Conservation (phyloP, 2,113 vertebrate species). For the Micronycteris hirsuta region DNA sequence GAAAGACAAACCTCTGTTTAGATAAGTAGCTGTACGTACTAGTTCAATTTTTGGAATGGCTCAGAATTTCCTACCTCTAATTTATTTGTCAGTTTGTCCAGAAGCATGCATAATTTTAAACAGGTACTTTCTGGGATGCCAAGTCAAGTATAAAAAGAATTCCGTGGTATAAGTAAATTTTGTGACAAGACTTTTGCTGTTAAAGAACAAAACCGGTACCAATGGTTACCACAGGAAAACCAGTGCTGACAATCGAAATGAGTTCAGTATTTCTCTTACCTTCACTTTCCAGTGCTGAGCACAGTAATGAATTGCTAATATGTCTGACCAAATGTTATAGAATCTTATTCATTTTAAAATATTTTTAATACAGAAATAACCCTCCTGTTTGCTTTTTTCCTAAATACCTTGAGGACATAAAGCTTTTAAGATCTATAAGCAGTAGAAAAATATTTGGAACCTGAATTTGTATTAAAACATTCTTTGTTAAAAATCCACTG, state of each 20-base stretch:
- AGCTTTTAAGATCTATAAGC: constrained; percentile 79
- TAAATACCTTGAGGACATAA: constrained; percentile 74
- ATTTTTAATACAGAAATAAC: constrained; percentile 46
- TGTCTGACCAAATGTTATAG: neutral
- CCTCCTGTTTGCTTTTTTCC: constrained; percentile 44
- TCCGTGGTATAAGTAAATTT: neutral
- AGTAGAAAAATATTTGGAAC: constrained; percentile 53
- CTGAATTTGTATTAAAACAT: constrained; percentile 62
- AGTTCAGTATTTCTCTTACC: constrained; percentile 69
- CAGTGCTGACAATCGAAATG: neutral
- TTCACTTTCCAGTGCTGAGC: constrained; percentile 36
- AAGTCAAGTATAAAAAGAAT: neutral
- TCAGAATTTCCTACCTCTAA: neutral
- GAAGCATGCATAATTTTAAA: neutral
- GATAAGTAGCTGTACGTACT: neutral
- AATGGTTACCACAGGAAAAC: neutral
- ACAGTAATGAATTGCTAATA: constrained; percentile 1
- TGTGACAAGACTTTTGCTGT: neutral
- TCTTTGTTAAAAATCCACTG: constrained; percentile 68
- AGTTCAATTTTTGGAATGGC: neutral
- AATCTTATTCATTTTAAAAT: constrained; percentile 31
- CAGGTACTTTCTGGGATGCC: neutral
- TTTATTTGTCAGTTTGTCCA: neutral
- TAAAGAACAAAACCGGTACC: constrained; percentile 19
- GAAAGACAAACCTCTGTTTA: neutral